These are phyloP conservation scores for Terrapene triunguis DNA, from an alignment of 2,113 vertebrate genomes.

Conservation along the genomic window DNA sequence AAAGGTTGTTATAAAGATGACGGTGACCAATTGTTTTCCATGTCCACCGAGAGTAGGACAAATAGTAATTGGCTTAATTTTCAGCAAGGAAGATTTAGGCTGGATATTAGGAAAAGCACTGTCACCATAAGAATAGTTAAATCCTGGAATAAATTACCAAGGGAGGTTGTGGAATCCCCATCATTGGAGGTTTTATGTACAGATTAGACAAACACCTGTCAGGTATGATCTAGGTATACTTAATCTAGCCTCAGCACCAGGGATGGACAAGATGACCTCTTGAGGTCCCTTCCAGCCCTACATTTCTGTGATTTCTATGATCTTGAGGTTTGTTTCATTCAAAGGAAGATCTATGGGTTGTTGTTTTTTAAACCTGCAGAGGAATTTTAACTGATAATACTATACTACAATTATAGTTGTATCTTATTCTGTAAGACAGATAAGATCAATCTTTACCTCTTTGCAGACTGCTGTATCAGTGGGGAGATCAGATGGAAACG, in stretches of 20 bases:
- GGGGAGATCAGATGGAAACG: constrained; percentile 89
- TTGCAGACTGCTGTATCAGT: constrained; percentile 85
- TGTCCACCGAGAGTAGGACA: not conserved
- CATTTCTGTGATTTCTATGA: not conserved
- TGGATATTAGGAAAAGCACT: not conserved
- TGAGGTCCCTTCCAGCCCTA: not conserved
- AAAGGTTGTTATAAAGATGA: not conserved
- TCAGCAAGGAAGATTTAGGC: not conserved
- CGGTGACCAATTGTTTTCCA: not conserved
- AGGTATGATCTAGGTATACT: not conserved
- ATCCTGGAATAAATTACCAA: not conserved
- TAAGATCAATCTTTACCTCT: constrained; percentile 79
- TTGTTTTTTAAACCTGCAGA: not conserved
- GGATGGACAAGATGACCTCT: not conserved
- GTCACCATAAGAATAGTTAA: not conserved
- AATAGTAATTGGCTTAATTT: not conserved
- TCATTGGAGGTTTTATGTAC: not conserved
- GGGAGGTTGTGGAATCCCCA: not conserved
- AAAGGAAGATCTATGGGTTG: not conserved
- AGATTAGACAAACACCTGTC: not conserved
- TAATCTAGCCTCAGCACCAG: not conserved
- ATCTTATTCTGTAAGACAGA: not conserved
- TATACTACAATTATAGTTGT: not conserved
- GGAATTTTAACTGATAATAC: not conserved
- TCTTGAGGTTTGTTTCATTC: not conserved